Percentiles rank a stretch among this genome's conserved stretches.
Conservation (phyloP, 2,113 vertebrate species). For the Bubo blakistoni region DNA sequence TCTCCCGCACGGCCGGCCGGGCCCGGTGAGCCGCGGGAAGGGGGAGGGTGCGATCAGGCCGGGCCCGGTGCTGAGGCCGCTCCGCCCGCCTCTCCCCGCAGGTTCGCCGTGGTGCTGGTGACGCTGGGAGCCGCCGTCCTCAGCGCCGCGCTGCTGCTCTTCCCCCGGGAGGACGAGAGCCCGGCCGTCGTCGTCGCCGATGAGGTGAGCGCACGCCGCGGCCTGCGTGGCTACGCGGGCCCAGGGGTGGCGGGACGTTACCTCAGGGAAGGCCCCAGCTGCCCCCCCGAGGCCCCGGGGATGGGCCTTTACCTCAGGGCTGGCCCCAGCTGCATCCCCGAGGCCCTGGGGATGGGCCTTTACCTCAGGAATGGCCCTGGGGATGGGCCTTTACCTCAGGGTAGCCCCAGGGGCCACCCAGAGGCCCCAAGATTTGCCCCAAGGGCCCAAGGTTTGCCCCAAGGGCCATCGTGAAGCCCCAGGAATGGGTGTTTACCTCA, state of each 20-base stretch:
- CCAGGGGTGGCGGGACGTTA: background rate
- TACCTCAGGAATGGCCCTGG: too few species aligned
- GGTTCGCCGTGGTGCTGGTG: background rate
- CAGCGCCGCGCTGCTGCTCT: conserved; percentile 38
- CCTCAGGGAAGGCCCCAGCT: background rate
- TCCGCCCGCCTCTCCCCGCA: background rate
- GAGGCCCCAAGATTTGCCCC: too few species aligned
- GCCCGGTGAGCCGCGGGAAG: background rate
- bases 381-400: too few species aligned
- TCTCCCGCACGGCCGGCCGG: background rate
- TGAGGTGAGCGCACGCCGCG: background rate
- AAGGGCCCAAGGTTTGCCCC: background rate
- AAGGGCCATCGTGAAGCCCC: too few species aligned
- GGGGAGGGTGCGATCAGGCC: too few species aligned
- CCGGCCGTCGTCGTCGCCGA: background rate
- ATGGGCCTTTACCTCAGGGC: too few species aligned
- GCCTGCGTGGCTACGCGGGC: background rate
- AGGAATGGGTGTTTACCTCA: background rate
- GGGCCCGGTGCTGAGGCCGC: background rate
- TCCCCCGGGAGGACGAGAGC: background rate
- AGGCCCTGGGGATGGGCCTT: background rate
- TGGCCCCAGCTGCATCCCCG: too few species aligned
- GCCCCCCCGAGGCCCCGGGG: fast-evolving
- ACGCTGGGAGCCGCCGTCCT: background rate
- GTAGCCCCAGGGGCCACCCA: too few species aligned